These are phyloP conservation scores for Pseudanteris insignis DNA, from an alignment of 2,888 invertebrate species.

Conservation along the genomic window DNA sequence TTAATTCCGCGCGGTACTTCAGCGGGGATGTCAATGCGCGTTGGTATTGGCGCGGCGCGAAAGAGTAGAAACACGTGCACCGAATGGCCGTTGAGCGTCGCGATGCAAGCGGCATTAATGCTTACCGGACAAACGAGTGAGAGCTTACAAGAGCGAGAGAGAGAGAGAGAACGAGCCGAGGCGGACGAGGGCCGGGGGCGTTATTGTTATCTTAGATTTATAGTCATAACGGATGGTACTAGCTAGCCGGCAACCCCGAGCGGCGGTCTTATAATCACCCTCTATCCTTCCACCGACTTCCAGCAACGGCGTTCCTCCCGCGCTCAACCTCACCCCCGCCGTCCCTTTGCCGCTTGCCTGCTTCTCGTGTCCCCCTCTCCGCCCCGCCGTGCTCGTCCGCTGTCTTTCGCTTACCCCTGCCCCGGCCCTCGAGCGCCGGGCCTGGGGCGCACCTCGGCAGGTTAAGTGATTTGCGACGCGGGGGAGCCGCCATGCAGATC, in stretches of 20 bases:
- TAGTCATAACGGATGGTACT: constrained; percentile 66
- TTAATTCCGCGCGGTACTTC: constrained; percentile 32
- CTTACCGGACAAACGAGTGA: constrained; percentile 50
- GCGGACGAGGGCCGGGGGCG: constrained; percentile 50
- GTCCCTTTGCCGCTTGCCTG: constrained; percentile 36
- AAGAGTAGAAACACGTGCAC: constrained; percentile 56
- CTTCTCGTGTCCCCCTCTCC: too few species aligned
- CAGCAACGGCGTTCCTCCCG: constrained; percentile 46
- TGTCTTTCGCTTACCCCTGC: constrained; percentile 25
- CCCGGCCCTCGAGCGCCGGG: constrained; percentile 36
- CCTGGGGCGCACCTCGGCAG: constrained; percentile 60
- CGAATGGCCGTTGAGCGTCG: constrained; percentile 57
- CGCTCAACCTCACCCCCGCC: too few species aligned
- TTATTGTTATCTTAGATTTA: constrained; percentile 66
- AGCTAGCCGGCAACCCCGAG: constrained; percentile 66
- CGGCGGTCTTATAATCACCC: constrained; percentile 66
- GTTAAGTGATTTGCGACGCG: constrained; percentile 67
- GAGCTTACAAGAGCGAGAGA: constrained; percentile 32
- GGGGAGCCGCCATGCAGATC: constrained; percentile 66
- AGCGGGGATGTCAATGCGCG: constrained; percentile 31
- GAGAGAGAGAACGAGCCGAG: constrained; percentile 22
- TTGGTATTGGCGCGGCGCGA: constrained; percentile 30
- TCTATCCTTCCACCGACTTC: constrained; percentile 54
- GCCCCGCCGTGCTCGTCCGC: constrained; percentile 17
- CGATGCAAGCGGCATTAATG: constrained; percentile 60